phyloP scores from a whole-genome alignment of 2,113 vertebrate genomes.

The Oryzias woworae region DNA sequence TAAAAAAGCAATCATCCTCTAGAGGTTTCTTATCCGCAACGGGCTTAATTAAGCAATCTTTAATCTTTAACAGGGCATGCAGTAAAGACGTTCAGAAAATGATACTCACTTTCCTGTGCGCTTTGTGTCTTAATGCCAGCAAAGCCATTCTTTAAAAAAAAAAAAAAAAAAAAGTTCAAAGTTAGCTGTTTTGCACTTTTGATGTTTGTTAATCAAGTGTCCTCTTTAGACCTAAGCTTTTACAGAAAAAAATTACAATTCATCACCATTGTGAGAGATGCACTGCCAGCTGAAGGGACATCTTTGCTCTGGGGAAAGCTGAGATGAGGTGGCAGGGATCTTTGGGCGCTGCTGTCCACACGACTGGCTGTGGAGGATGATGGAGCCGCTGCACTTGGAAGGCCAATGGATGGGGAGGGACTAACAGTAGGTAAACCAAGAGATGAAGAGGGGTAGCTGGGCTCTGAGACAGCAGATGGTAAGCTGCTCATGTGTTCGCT shows the following conservation, averaged over 20 bases:
- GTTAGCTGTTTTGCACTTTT: neutral
- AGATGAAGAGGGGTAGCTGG: conserved; percentile 73
- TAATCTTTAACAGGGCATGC: conserved; percentile 7
- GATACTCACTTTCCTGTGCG: conserved; percentile 85
- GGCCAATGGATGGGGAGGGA: conserved; percentile 61
- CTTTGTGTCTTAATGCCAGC: conserved; percentile 80
- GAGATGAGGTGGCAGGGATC: conserved; percentile 65
- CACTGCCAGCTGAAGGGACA: conserved; percentile 37
- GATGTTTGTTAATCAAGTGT: neutral
- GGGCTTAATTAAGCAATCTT: conserved; percentile 18
- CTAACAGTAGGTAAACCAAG: conserved; percentile 72
- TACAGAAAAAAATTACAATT: neutral
- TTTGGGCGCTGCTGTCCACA: conserved; percentile 52
- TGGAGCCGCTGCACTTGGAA: conserved; percentile 58
- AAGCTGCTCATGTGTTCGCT: conserved; percentile 74
- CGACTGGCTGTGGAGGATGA: conserved; percentile 53
- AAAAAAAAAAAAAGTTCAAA: conserved; percentile 26
- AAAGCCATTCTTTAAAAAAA: conserved; percentile 85
- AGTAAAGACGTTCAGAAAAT: neutral
- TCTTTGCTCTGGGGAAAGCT: conserved; percentile 71
- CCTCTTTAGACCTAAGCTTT: neutral
- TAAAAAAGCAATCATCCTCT: neutral
- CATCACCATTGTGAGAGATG: conserved; percentile 57
- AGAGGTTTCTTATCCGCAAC: conserved; percentile 12
- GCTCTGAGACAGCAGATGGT: conserved; percentile 61